Conservation (phyloP, 1,140 invertebrate genomes). For the Scaptomyza graminum region DNA sequence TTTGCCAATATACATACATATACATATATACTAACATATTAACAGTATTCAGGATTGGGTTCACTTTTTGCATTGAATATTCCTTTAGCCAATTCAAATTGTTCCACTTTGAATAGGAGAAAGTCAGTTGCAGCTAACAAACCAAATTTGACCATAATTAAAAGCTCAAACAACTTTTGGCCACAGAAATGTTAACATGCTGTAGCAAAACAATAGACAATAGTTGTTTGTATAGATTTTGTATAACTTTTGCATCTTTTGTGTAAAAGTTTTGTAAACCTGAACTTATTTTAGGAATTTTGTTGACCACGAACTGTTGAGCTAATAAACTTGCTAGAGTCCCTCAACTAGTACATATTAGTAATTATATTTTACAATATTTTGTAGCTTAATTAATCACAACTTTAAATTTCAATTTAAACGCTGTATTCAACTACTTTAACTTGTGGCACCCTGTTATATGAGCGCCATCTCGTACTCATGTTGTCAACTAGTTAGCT, state of each 20-base stretch:
- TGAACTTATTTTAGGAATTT: neutral
- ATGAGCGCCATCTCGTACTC: slow-evolving; percentile 1
- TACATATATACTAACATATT: neutral
- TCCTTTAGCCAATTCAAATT: slow-evolving; percentile 28
- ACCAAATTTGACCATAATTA: slow-evolving; percentile 64
- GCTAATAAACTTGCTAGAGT: neutral
- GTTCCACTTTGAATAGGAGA: slow-evolving; percentile 36
- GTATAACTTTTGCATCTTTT: slow-evolving; percentile 42
- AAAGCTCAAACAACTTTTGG: slow-evolving; percentile 56
- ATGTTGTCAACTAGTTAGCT: no score
- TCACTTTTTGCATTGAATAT: slow-evolving; percentile 7
- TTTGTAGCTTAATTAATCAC: no score
- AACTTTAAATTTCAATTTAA: neutral
- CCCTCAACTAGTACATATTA: no score
- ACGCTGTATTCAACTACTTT: neutral
- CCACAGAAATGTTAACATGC: slow-evolving; percentile 33
- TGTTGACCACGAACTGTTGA: neutral
- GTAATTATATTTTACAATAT: neutral
- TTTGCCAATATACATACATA: slow-evolving; percentile 41
- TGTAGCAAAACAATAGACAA: slow-evolving; percentile 25
- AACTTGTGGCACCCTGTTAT: no score
- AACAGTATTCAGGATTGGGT: neutral
- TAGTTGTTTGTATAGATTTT: slow-evolving; percentile 48
- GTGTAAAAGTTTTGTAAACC: slow-evolving; percentile 38
- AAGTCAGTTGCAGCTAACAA: slow-evolving; percentile 41